A percentile compares a stretch with the other conserved stretches of the same genome.
Evolutionary conservation across 2,797 vertebrate genomes (phyloP).

Genomic region (Oophaga sylvatica): DNA sequence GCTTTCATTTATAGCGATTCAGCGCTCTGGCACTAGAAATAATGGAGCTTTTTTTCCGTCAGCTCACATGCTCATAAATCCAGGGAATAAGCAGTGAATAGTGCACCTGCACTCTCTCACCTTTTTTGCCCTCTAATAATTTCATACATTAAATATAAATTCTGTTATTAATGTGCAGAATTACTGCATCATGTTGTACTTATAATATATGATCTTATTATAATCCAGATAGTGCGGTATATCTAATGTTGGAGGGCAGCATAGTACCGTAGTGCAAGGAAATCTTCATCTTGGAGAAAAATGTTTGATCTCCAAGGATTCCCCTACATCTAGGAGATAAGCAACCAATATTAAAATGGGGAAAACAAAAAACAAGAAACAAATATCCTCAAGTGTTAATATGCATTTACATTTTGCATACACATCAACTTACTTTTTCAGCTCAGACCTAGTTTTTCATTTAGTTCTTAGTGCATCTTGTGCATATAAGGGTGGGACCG

Average conservation of each 20-base stretch:
- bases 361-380: no score
- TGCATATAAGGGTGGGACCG: no score
- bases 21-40: conserved; percentile 30
- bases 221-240: not conserved
- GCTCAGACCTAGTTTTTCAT: no score
- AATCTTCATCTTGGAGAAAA: not conserved
- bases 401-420: no score
- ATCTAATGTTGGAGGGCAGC: not conserved
- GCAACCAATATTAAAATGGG: not conserved
- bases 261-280: not conserved
- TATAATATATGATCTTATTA: not conserved
- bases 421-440: no score
- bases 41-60: conserved; percentile 44
- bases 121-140: conserved; percentile 43
- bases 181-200: conserved; percentile 11
- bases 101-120: conserved; percentile 35
- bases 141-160: conserved; percentile 31
- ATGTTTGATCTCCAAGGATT: not conserved
- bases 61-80: conserved; percentile 44
- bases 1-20: conserved; percentile 32
- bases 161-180: conserved; percentile 35
- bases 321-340: not conserved
- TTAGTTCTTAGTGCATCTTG: no score
- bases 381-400: no score
- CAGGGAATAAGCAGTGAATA: conserved; percentile 3